Percentiles rank a stretch among this genome's conserved stretches.
These are phyloP conservation scores for Orthosia incerta DNA, from an alignment of 2,888 invertebrate genomes.

Conservation along the genomic window DNA sequence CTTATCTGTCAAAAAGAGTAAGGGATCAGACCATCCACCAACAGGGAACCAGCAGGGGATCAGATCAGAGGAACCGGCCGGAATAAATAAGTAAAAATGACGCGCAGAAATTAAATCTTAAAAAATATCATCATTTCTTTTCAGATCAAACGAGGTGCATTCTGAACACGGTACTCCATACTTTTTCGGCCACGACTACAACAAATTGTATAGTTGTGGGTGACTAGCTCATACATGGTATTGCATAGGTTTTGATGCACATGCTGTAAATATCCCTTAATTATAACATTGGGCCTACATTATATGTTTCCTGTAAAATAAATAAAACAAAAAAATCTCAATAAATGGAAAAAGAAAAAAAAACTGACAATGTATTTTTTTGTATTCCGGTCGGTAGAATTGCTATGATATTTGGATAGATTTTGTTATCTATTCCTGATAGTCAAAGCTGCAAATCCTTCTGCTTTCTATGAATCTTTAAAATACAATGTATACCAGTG, in stretches of 20 bases:
- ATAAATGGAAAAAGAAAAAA: slow-evolving; percentile 13
- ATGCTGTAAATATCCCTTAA: slow-evolving; percentile 42
- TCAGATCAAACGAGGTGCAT: slow-evolving; percentile 49
- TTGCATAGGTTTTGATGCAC: slow-evolving; percentile 15
- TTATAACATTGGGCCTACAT: slow-evolving; percentile 72
- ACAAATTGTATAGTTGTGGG: slow-evolving; percentile 12
- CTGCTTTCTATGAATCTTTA: not conserved
- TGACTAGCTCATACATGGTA: slow-evolving; percentile 29
- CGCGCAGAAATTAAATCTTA: too few relatives aligned
- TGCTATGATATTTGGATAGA: slow-evolving; percentile 2
- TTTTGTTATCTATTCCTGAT: not conserved
- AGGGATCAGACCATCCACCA: too few relatives aligned
- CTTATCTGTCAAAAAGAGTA: too few relatives aligned
- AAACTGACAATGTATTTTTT: not conserved
- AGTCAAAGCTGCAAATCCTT: not conserved
- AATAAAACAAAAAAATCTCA: slow-evolving; percentile 29
- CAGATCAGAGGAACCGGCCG: too few relatives aligned
- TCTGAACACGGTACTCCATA: slow-evolving; percentile 40
- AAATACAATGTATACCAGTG: slow-evolving; percentile 6
- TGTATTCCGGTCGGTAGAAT: not conserved
- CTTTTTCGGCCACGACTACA: slow-evolving; percentile 19
- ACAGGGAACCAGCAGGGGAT: too few relatives aligned
- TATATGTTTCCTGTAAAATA: slow-evolving; percentile 68
- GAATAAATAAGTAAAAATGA: too few relatives aligned
- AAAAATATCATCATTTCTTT: slow-evolving; percentile 28